Percentiles rank a stretch among this genome's conserved stretches.
phyloP scores from a whole-genome alignment of 2,113 vertebrate genomes.

The Calyptommatus sinebrachiatus region DNA sequence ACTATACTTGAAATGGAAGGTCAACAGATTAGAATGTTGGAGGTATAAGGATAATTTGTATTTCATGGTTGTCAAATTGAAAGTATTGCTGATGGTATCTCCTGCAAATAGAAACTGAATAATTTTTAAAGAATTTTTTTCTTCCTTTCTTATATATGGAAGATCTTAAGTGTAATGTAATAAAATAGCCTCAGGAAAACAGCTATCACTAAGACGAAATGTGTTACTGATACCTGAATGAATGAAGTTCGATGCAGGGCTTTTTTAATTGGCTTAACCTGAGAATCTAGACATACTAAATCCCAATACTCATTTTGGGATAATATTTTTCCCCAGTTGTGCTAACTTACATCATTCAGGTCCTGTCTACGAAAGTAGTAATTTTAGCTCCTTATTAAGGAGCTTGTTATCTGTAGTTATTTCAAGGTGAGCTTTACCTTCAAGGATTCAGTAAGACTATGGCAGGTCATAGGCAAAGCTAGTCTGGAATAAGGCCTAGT shows the following conservation, averaged over 20 bases:
- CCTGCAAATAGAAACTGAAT: not conserved
- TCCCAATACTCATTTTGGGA: not conserved
- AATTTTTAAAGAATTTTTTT: not conserved
- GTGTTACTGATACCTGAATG: not conserved
- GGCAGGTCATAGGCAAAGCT: no score
- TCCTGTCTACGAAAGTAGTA: not conserved
- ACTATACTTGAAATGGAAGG: slow-evolving; percentile 41
- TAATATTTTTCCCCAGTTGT: not conserved
- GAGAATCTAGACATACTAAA: not conserved
- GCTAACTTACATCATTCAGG: not conserved
- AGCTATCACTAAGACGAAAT: not conserved
- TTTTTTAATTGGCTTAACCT: not conserved
- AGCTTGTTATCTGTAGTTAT: not conserved
- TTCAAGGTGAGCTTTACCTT: not conserved
- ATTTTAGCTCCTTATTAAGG: not conserved
- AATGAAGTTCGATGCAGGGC: not conserved
- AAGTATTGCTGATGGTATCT: slow-evolving; percentile 25
- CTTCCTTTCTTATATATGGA: not conserved
- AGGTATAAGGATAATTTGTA: slow-evolving; percentile 21
- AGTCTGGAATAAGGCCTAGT: not conserved
- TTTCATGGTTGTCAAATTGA: slow-evolving; percentile 31
- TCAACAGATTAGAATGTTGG: slow-evolving; percentile 45
- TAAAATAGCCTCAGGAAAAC: slow-evolving; percentile 5
- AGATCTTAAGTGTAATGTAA: not conserved
- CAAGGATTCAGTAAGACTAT: not conserved